Base-by-base conservation (phyloP, 2,888 invertebrate genomes). In the Helicoverpa assulta region DNA sequence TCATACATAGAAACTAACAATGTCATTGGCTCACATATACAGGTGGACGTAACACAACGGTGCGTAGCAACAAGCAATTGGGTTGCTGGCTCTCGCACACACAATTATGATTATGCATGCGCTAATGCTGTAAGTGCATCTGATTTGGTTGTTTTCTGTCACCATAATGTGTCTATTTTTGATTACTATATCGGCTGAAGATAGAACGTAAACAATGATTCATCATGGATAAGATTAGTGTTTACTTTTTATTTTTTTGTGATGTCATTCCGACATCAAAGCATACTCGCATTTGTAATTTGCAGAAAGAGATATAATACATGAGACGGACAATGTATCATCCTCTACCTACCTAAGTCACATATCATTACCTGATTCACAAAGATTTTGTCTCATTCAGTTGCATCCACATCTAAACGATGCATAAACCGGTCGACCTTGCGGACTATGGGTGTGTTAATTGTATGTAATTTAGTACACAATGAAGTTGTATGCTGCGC, bases 361-460 rank as follows among this genome's bases (percentile, higher is more conserved):
- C 68, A 37, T 33, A 58, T 54, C 21, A 52, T 69, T 54, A 50
- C 55, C 19, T 58, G 37, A 68, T 60, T 66, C 21, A 58, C 72
- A 51, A 73, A 73, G 65, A 55, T 67, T 63, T 58, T 80, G 72
- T 62, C 67, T 69, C 62, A 71, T 61, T 80, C 65, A 64, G 70
- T 59, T 70, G 72, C 74, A 69, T 70, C 61, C 61, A 70, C 73
- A 79, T 64, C 65, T 80, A 80, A 70, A 66, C 70, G 81, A 75
- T 85, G 85, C 74, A 86, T 74, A 76, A 70, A 87, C 81, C 70
- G 63, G 82, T 76, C 81, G 87, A 81, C 88, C 89, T 89, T 88
- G 88, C 60, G 61, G 52, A 70, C 78, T 80, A 82, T 87, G 79
- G 76, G 76, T 76, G 83, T 85, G 79, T 61, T 85, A 82, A 86